Base-by-base conservation (phyloP, 1,140 invertebrate genomes). In the Ooceraea biroi region DNA sequence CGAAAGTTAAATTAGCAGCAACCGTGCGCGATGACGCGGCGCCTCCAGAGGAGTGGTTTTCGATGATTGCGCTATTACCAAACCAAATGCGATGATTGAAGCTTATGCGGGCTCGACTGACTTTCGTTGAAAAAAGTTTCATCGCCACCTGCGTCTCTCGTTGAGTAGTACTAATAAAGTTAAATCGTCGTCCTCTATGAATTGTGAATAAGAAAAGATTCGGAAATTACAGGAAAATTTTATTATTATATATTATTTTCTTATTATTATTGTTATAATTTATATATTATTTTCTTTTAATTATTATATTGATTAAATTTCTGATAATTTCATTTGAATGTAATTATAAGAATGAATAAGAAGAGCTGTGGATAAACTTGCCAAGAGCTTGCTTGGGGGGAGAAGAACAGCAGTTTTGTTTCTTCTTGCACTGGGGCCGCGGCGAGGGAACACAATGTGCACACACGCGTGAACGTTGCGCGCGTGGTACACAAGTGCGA, bases 401-500 rank as follows among this genome's bases (percentile, higher is more conserved):
- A 17, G 41, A 68, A 44, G 25, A 41, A 41, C 19, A 17, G 22
- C 36, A 14, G 30, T 36, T 4, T 30, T 1, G 36, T 60, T 66
- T 14, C 52, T 66, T 14, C 27, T 66, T 27, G 46, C 19, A 17
- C 48, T 10, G 14, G 22, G 22, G 14, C 41, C 61, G 55, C 36
- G 7, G 30, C 14, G 48, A 17, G 25, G 36, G 19, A 74, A 41
- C 44, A 25, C 69, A 83, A 82, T 3, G 61, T 55, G 48, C 63
- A 46, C 74, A 36, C 27, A 66, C 22, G 65, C 78, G 66, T 46
- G 36, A 65, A 57, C 7, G 19, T n/a, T 1, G 11, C 61, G 52
- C 57, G 57, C 57, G 71, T 83, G 36, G 12, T 63, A 48, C 44
- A 82, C 72, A 72, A 68, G 74, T 77, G 83, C 86, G 76, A 80